These are phyloP conservation scores for Pseudomyrmex cubaensis DNA, from an alignment of 1,140 invertebrate genomes.

Conservation along the genomic window DNA sequence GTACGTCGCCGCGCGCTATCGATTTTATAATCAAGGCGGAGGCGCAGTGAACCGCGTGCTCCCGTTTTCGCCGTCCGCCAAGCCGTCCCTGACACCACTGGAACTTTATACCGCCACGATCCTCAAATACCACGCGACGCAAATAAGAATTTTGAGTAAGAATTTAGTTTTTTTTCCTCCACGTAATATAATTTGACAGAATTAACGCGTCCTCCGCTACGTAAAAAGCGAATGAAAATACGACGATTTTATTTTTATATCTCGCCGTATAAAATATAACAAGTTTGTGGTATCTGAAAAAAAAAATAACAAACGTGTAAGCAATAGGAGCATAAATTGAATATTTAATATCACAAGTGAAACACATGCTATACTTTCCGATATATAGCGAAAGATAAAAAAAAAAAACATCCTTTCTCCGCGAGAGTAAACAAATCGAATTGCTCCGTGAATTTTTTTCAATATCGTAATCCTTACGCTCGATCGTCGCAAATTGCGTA, in stretches of 20 bases:
- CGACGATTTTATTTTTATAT: no score
- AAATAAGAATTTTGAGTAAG: slow-evolving; percentile 13
- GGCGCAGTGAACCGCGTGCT: slow-evolving; percentile 46
- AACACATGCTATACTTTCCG: no score
- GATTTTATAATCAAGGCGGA: slow-evolving; percentile 73
- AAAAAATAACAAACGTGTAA: no score
- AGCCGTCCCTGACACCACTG: slow-evolving; percentile 54
- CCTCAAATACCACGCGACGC: not conserved
- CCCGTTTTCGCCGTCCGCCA: slow-evolving; percentile 14
- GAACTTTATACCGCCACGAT: slow-evolving; percentile 28
- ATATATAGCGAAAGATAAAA: no score
- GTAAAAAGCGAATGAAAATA: not conserved
- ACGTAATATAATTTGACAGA: not conserved
- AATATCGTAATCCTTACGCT: not conserved
- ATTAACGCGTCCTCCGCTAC: not conserved
- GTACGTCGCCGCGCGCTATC: slow-evolving; percentile 61
- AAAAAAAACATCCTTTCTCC: no score
- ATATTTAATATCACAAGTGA: no score
- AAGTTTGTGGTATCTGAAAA: no score
- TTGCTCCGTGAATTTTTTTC: not conserved
- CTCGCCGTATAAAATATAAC: no score
- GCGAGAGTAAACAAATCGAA: no score
- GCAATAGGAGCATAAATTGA: no score
- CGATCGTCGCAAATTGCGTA: not conserved
- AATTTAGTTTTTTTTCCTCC: not conserved